Base-by-base conservation (phyloP, 2,113 vertebrate genomes). In the Archilochus colubris region DNA sequence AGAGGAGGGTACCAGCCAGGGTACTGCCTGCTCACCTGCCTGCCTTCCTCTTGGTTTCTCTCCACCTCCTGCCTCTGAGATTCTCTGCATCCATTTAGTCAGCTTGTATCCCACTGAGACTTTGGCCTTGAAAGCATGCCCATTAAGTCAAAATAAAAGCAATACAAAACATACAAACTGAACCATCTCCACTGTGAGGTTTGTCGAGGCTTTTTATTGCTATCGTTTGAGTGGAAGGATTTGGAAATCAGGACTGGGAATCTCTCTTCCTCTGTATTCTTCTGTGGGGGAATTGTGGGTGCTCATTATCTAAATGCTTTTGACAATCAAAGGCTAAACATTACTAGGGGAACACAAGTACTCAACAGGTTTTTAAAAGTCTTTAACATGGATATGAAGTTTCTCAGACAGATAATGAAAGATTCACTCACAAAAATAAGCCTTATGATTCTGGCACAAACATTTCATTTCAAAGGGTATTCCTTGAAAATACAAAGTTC, bases 401-500 rank as follows among this genome's bases (percentile, higher is more conserved):
- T 91, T 86, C 79, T 88, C 38, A 91, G 64, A 61, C 31, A 80
- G 48, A 48, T 28, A 85, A 79, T 30, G 76, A 78, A 95, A 89
- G 33, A 74, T 63, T 61, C 61, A 23, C 46, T 63, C 55, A 7
- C 14, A 21, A 46, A 61, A 73, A 40, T 20, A 69, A 67, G 12
- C n/a, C 10, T 36, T 27, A 50, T 13, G 57, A 21, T 90, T 95
- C 66, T 86, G 63, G 53, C 68, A 94, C 23, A 84, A 93, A 66
- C 20, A 77, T 81, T 80, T 88, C 1, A 8, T 19, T n/a, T 84
- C 53, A n/a, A 77, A 95, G 51, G 63, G 46, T 67, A 28, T 78
- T 96, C 27, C 64, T 83, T 86, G 82, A 86, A 88, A 88, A 88
- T 23, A 63, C 53, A 66, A 94, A 95, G 69, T 89, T 79, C 15